These are phyloP conservation scores for Calephelis virginiensis DNA, from an alignment of 1,140 invertebrate genomes.

Conservation along the genomic window DNA sequence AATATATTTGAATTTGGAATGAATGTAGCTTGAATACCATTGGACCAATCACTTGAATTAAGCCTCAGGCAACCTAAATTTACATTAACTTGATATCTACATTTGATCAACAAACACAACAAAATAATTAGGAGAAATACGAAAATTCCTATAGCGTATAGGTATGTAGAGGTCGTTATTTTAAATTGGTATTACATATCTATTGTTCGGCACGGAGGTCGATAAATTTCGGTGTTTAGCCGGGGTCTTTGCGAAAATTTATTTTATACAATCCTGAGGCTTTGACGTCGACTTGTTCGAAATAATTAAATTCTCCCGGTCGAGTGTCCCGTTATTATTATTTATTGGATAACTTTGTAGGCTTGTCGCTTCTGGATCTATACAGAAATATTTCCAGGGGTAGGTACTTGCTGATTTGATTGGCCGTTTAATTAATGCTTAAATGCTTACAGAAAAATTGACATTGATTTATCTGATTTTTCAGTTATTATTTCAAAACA, in stretches of 20 bases:
- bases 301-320: constrained; percentile 54
- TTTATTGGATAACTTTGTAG: constrained; percentile 29
- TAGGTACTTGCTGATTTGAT: neutral
- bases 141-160: constrained; percentile 12
- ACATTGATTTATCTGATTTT: neutral
- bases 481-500: neutral
- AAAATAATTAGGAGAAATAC: constrained; percentile 9
- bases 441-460: neutral
- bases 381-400: constrained; percentile 2
- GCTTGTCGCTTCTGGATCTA: constrained; percentile 9
- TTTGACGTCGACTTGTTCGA: constrained; percentile 42
- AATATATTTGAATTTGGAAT: too few relatives aligned
- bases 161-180: constrained; percentile 16
- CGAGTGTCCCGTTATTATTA: constrained; percentile 28
- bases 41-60: too few relatives aligned
- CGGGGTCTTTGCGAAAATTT: constrained; percentile 21
- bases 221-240: constrained; percentile 33
- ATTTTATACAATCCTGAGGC: constrained; percentile 35
- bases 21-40: too few relatives aligned
- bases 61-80: too few relatives aligned
- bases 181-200: constrained; percentile 23
- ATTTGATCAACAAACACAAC: too few relatives aligned
- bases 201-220: constrained; percentile 29
- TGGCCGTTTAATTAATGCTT: neutral
- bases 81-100: too few relatives aligned